Percentiles rank a stretch among this genome's conserved stretches.
These are phyloP conservation scores for Ptychochromis oligacanthus DNA, from an alignment of 2,113 vertebrate species.

Conservation along the genomic window DNA sequence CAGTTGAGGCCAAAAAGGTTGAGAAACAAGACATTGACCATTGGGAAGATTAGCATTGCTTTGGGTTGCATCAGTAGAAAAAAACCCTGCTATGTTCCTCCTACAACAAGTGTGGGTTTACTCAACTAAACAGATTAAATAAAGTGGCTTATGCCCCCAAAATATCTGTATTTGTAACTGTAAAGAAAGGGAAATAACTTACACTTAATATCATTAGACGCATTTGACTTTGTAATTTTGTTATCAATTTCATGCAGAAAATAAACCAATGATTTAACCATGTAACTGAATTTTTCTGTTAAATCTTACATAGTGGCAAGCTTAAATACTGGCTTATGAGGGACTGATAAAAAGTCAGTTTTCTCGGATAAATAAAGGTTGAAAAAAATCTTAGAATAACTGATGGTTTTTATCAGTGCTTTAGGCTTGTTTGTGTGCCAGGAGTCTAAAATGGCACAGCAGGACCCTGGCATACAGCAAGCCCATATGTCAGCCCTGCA, in stretches of 20 bases:
- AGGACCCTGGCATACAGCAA: constrained; percentile 47
- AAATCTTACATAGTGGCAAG: neutral
- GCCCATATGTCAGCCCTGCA: constrained; percentile 63
- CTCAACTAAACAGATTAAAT: neutral
- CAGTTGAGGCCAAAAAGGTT: neutral
- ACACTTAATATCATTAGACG: neutral
- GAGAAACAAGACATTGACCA: neutral
- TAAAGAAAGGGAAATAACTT: neutral
- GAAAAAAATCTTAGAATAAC: constrained; percentile 9
- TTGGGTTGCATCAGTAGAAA: neutral
- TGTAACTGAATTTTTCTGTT: neutral
- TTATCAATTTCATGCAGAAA: neutral
- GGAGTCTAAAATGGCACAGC: constrained; percentile 58
- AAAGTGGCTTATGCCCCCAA: neutral
- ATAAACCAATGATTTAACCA: neutral
- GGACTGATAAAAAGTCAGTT: neutral
- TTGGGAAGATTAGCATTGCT: constrained; percentile 3
- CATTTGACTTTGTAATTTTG: neutral
- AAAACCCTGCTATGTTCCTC: neutral
- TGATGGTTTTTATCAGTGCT: constrained; percentile 16
- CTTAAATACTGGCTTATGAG: neutral
- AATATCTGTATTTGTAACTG: neutral
- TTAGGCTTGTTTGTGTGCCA: constrained; percentile 28
- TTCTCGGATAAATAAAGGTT: neutral
- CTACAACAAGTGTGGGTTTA: neutral